Percentiles rank a stretch among this genome's conserved stretches.
Evolutionary conservation across 2,888 invertebrate genomes (phyloP).

Genomic region (Tuberolachnus salignus): DNA sequence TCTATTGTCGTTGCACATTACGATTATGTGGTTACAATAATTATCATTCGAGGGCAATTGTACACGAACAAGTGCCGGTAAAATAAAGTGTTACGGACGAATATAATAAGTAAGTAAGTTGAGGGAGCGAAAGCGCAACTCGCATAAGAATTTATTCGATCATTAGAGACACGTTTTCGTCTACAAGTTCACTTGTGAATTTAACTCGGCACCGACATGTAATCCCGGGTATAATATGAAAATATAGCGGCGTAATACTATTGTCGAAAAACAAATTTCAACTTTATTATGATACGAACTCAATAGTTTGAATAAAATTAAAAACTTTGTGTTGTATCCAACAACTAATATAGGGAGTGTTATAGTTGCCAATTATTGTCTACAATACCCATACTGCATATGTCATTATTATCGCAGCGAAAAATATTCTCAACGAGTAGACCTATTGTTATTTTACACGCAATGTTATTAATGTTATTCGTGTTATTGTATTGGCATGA

Average conservation of each 20-base stretch:
- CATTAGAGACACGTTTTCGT: neutral
- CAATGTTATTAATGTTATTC: no score
- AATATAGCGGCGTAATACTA: constrained; percentile 3
- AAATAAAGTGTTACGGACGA: no score
- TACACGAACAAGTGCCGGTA: no score
- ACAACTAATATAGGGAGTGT: no score
- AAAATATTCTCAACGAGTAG: constrained; percentile 18
- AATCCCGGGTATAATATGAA: neutral
- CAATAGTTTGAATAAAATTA: constrained; percentile 27
- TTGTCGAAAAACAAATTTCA: constrained; percentile 19
- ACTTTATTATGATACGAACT: neutral
- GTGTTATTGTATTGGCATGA: no score
- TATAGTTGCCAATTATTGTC: neutral
- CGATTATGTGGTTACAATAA: no score
- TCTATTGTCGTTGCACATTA: no score
- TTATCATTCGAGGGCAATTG: no score
- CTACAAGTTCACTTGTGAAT: neutral
- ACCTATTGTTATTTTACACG: no score
- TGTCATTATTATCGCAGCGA: no score
- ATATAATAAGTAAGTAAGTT: no score
- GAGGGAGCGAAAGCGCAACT: neutral
- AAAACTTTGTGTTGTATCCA: neutral
- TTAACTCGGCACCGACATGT: neutral
- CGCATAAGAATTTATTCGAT: neutral
- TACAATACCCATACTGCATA: no score